A percentile compares a stretch with the other conserved stretches of the same genome.
Evolutionary conservation across 2,888 invertebrate genomes (phyloP).

Genomic region (Epinotia demarniana): DNA sequence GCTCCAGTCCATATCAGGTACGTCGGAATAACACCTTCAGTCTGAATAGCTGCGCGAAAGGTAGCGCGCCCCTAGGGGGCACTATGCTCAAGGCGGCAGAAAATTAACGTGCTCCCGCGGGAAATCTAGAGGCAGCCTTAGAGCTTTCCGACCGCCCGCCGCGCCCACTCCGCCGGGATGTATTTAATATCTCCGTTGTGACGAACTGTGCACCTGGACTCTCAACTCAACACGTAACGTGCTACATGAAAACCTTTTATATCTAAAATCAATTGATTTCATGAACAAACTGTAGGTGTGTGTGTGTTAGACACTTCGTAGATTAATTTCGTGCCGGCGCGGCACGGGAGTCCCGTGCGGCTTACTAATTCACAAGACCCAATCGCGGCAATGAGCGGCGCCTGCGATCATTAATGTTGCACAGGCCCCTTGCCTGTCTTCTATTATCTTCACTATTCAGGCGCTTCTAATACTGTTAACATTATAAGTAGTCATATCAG

Average conservation of each 20-base stretch:
- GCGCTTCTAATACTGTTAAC: constrained; percentile 20
- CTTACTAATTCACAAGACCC: constrained; percentile 68
- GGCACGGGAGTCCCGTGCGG: constrained; percentile 49
- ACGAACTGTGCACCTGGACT: constrained; percentile 51
- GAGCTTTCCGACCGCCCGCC: constrained; percentile 67
- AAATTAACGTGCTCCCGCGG: constrained; percentile 89
- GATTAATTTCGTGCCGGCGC: constrained; percentile 59
- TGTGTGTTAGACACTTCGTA: constrained; percentile 52
- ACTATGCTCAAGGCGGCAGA: constrained; percentile 91
- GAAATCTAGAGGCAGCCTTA: constrained; percentile 87
- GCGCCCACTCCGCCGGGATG: constrained; percentile 75
- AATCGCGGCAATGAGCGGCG: constrained; percentile 63
- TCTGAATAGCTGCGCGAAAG: constrained; percentile 82
- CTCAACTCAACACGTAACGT: constrained; percentile 24
- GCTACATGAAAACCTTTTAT: constrained; percentile 41
- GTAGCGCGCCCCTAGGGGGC: constrained; percentile 86
- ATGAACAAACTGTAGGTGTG: constrained; percentile 7
- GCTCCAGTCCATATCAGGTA: constrained; percentile 68
- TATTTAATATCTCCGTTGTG: constrained; percentile 76
- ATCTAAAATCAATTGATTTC: constrained; percentile 30
- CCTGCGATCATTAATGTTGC: constrained; percentile 68
- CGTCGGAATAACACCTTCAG: constrained; percentile 83
- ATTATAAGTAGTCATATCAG: neutral
- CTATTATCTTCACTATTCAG: constrained; percentile 54
- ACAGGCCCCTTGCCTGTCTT: constrained; percentile 54